These are phyloP conservation scores for Cheilosia vernalis DNA, from an alignment of 2,888 invertebrate genomes.

Conservation along the genomic window DNA sequence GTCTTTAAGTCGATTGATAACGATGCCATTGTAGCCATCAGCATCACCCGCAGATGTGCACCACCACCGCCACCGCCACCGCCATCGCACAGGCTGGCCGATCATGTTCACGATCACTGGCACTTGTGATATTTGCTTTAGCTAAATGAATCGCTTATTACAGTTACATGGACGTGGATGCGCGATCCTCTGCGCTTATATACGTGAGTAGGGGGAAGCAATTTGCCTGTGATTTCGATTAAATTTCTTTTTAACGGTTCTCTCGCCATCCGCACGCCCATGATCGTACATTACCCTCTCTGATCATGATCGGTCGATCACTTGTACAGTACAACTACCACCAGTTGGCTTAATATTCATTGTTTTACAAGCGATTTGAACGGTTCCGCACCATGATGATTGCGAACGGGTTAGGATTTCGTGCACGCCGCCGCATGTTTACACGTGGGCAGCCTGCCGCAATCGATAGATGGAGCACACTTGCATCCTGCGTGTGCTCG, in stretches of 20 bases:
- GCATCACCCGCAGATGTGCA: slow-evolving; percentile 12
- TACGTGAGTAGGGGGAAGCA: slow-evolving; percentile 54
- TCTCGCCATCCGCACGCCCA: slow-evolving; percentile 70
- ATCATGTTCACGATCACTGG: slow-evolving; percentile 59
- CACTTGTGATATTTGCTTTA: slow-evolving; percentile 61
- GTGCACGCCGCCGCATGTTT: slow-evolving; percentile 47
- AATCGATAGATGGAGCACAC: slow-evolving; percentile 33
- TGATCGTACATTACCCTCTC: slow-evolving; percentile 56
- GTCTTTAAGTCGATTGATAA: slow-evolving; percentile 68
- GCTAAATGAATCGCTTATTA: slow-evolving; percentile 61
- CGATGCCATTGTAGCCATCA: slow-evolving; percentile 50
- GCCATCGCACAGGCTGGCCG: neutral
- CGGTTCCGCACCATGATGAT: slow-evolving; percentile 50
- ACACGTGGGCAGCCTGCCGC: slow-evolving; percentile 8
- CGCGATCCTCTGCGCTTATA: slow-evolving; percentile 12
- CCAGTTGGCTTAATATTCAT: slow-evolving; percentile 53
- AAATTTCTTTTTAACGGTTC: slow-evolving; percentile 70
- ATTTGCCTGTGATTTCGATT: slow-evolving; percentile 69
- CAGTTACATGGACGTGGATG: slow-evolving; percentile 34
- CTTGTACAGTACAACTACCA: slow-evolving; percentile 15
- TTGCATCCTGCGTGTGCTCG: slow-evolving; percentile 41
- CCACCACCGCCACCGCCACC: neutral
- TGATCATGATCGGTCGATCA: slow-evolving; percentile 59
- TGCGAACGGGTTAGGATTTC: slow-evolving; percentile 31
- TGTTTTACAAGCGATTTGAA: slow-evolving; percentile 68